Base-by-base conservation (phyloP, 2,888 invertebrate species). In the Dione juno region DNA sequence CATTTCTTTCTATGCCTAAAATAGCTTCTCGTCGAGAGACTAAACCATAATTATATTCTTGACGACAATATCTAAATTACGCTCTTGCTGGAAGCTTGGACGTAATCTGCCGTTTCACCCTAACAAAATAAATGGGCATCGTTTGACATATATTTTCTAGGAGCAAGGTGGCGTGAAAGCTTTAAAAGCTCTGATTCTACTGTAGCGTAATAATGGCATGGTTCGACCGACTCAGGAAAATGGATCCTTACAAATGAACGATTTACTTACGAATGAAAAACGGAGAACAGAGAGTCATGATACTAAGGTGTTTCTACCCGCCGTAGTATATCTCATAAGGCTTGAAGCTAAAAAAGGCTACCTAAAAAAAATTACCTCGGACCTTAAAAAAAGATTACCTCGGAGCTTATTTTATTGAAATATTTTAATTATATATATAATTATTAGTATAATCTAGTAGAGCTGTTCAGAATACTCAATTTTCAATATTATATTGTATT, bases 61-160 rank as follows among this genome's bases (percentile, higher is more conserved):
- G 9, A 43, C 59, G 59, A 61, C 43, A 61, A 61, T 28, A 61
- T 61, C 43, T 61, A 43, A 61, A 61, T 61, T 45, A 45, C 43
- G 28, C 43, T 28, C 43, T 61, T 28, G 59, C 43, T 61, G 43
- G 59, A 28, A 45, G 21, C 28, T 43, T 43, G 28, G 21, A 61
- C 43, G 59, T 61, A 61, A 61, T 61, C 28, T 43, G n/a, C 14
- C 59, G 43, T 61, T 45, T 61, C 43, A 21, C 43, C 43, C 43
- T 43, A n/a, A 45, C 59, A 61, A 61, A 61, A 61, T 61, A 43
- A 61, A 61, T 61, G 59, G 43, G n/a, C n/a, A 43, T 61, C 59
- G 59, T 61, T 28, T 61, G 43, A 28, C 6, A 45, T 43, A 61
- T 28, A 61, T 21, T 45, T 45, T 61, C 28, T 45, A 61, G 54